Conservation (phyloP, 2,888 invertebrate species). For the Bellardia bayeri region DNA sequence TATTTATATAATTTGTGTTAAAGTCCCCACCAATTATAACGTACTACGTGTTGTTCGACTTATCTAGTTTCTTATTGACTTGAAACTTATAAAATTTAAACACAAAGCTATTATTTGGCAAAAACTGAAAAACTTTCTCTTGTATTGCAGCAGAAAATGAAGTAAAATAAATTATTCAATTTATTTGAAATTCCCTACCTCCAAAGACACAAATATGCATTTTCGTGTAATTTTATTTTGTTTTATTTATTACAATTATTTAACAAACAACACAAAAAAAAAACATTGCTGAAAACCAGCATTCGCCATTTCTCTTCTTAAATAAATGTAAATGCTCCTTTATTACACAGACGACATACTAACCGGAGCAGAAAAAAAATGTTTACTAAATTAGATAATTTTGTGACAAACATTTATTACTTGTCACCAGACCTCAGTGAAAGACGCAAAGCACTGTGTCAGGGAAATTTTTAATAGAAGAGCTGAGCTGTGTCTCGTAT, state of each 20-base stretch:
- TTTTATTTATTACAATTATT: conserved; percentile 16
- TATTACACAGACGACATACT: neutral
- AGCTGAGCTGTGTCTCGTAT: neutral
- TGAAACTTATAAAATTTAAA: no score
- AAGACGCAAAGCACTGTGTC: neutral
- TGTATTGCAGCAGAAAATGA: no score
- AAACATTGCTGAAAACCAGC: conserved; percentile 3
- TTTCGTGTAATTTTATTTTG: neutral
- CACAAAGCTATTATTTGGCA: no score
- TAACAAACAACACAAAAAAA: neutral
- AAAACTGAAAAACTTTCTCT: no score
- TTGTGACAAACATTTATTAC: conserved; percentile 55
- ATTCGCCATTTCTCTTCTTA: neutral
- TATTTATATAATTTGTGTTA: no score
- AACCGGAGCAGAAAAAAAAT: neutral
- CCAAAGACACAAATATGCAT: neutral
- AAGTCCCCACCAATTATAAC: no score
- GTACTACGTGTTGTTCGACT: no score
- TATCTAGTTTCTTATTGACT: no score
- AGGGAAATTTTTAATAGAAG: neutral
- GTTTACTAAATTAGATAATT: conserved; percentile 47
- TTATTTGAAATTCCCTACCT: neutral
- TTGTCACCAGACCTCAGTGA: conserved; percentile 4
- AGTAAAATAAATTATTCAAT: neutral
- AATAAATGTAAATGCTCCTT: conserved; percentile 29